Evolutionary conservation across 2,888 invertebrate species (phyloP).

Genomic region (Ischnus inquisitorius): DNA sequence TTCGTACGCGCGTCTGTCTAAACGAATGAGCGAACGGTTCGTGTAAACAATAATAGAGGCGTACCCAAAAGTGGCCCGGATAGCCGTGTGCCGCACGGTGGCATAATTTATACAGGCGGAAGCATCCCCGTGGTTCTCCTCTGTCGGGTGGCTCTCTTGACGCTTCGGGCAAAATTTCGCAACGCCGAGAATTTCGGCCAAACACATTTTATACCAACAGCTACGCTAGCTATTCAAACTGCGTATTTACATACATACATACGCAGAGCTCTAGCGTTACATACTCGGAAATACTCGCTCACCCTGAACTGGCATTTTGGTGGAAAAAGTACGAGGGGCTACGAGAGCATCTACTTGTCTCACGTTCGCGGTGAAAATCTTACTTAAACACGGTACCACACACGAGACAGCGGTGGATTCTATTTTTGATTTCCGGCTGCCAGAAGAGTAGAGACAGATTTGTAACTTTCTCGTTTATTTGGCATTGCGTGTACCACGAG

Average conservation of each 20-base stretch:
- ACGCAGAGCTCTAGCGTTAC: not conserved
- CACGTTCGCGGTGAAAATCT: slow-evolving; percentile 26
- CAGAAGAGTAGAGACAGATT: slow-evolving; percentile 9
- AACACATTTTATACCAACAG: slow-evolving; percentile 17
- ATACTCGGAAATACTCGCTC: slow-evolving; percentile 18
- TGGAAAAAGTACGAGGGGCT: not conserved
- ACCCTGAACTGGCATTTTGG: not conserved
- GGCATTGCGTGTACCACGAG: not conserved
- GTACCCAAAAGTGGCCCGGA: slow-evolving; percentile 48
- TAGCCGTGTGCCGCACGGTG: slow-evolving; percentile 48
- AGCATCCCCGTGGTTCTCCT: slow-evolving; percentile 35
- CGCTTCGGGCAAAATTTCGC: slow-evolving; percentile 15
- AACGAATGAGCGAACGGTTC: slow-evolving; percentile 32
- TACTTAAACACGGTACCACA: slow-evolving; percentile 3
- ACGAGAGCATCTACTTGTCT: slow-evolving; percentile 11
- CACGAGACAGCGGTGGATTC: slow-evolving; percentile 28
- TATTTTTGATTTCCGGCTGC: slow-evolving; percentile 35
- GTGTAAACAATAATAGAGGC: slow-evolving; percentile 61
- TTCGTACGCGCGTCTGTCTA: slow-evolving; percentile 31
- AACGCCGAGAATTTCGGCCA: slow-evolving; percentile 41
- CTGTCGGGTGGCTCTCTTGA: not conserved
- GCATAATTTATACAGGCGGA: slow-evolving; percentile 57
- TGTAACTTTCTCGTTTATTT: slow-evolving; percentile 34
- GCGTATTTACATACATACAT: not conserved
- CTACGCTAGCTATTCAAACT: not conserved